Evolutionary conservation across 2,888 invertebrate genomes (phyloP), one percentile per base, ranked within the genome.

Genomic region (Cephonodes hylas): DNA sequence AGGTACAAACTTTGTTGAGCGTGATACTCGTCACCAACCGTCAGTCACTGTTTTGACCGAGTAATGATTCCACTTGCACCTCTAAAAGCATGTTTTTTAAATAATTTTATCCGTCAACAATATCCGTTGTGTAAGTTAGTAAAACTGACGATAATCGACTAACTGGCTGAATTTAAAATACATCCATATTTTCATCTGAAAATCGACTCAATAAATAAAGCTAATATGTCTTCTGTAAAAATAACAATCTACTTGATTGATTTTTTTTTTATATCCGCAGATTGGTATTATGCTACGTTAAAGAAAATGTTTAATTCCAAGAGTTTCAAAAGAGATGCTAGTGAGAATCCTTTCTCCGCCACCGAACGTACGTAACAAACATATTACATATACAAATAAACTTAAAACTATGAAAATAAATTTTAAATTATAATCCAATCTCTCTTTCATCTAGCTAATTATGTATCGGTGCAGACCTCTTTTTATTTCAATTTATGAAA

Each of bases 1-100:
- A 57, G 61, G 67, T 63, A 71, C 27, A 31, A 38, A 38, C 38
- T 20, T 3, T 53, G 31, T 53, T 27, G 27, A 53, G 53, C 53
- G 31, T 53, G 27, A 53, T 10, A 18, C 18, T 10, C 31, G 53
- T 31, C 13, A 31, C 31, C 8, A 15, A 38, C 38, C 46, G 46
- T 53, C 20, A 31, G 53, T 53, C 31, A 53, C 53, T 27, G 18
- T 53, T 25, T 46, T 53, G 31, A 31, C 18, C 18, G 18, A 13
- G 31, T 23, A 45, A 45, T 4, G 22, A 22, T 22, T 22, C 5
- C 45, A 23, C 13, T 45, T 23, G 23, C 18, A 44, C 10, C 20
- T 44, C 8, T 44, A 10, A 20, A 3, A 13, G 45, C 23, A 34
- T 8, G 34, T 8, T 34, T 34, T 13, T 34, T 34, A 8, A 13